Evolutionary conservation across 2,797 vertebrate species (phyloP).

Genomic region (Hypotaenidia philippensis): DNA sequence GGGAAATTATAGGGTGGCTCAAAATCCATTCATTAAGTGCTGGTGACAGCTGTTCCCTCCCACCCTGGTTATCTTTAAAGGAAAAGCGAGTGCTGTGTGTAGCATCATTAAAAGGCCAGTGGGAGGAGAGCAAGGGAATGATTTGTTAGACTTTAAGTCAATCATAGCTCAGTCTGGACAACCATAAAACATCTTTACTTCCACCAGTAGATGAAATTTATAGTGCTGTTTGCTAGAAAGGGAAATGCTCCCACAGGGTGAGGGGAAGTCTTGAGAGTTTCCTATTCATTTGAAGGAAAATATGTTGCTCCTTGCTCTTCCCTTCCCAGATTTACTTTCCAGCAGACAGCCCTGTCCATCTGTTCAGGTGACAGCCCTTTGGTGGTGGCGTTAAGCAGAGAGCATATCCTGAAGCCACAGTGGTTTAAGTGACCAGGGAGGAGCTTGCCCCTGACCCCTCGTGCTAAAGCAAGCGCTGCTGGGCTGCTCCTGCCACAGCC

Average conservation of each 20-base stretch:
- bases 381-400: not conserved
- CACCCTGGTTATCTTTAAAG: not conserved
- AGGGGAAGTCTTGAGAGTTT: not conserved
- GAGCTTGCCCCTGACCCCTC: not conserved
- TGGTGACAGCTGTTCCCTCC: conserved; percentile 4
- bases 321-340: not conserved
- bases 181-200: conserved; percentile 42
- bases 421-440: not conserved
- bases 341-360: not conserved
- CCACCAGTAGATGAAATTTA: conserved; percentile 40
- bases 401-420: not conserved
- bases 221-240: not conserved
- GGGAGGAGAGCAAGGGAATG: conserved; percentile 34
- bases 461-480: not conserved
- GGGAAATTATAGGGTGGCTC: not conserved
- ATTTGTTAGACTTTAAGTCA: conserved; percentile 53
- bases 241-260: not conserved
- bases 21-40: not conserved
- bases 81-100: not conserved
- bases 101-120: not conserved
- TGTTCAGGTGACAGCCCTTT: not conserved
- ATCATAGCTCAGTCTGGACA: conserved; percentile 38
- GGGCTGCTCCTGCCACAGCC: not conserved
- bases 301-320: not conserved
- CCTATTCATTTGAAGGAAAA: not conserved